Base-by-base conservation (phyloP, 1,140 invertebrate genomes). In the Pantala flavescens region DNA sequence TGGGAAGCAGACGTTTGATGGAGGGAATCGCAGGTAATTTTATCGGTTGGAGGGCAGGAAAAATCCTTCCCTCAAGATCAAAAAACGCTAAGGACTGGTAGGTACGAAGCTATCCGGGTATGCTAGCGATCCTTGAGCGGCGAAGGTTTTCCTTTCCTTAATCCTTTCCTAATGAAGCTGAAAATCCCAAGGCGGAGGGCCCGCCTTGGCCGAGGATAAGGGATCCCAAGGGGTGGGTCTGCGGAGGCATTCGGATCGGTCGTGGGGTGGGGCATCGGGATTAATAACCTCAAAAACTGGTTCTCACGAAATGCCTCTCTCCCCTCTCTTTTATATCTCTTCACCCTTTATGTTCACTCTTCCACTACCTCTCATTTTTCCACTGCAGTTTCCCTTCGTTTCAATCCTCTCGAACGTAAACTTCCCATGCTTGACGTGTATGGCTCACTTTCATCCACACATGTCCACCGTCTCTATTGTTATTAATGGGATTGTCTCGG, bases 291-390 rank as follows among this genome's bases (percentile, higher is more conserved):
- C 49, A 5, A 21, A 63, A 63, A 63, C 49, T 63, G 49, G 49
- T 63, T 63, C 49, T 21, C 49, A 19, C 49, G 49, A 16, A 21
- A 63, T 16, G 49, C 49, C 36, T 72, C 36, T 72, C 36, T 72
- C 36, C 23, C 24, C 71, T 24, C 21, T 24, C 71, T 36, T 72
- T 19, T 36, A 28, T n/a, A 24, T 21, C 21, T 14, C 71, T 24
- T 72, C 73, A 23, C 49, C 43, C 73, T 55, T 70, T 74, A 74
- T 70, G 73, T 23, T 28, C 73, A 63, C 73, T 24, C 55, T 21
- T 70, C 21, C 63, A 49, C 21, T n/a, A 24, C 28, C 28, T 36
- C 28, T 36, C 28, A 36, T 36, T 36, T 36, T 36, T 36, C 28
- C 28, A 36, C 28, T 36, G 28, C 28, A 36, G 2, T 36, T 36